Evolutionary conservation across 1,140 invertebrate species (phyloP), one percentile per base, ranked within the genome.

Genomic region (Aphis craccivora): DNA sequence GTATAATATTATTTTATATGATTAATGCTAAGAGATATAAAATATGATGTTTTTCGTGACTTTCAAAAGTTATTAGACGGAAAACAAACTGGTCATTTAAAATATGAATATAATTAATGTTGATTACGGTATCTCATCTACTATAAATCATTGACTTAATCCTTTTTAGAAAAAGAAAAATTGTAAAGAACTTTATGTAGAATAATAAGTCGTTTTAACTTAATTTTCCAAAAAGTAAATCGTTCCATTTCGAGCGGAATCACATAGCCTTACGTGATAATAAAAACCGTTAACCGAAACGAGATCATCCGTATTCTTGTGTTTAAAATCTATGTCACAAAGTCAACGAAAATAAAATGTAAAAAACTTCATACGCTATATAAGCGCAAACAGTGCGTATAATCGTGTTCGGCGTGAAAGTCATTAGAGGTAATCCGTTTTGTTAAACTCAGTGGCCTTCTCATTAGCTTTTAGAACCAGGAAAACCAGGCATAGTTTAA

Each of bases 401-500:
- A 45, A 87, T 45, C 25, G 84, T 30, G 40, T 87, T 87, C 30
- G 18, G 45, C 25, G 40, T n/a, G 30, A 88, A 48, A 23, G 86
- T 48, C 86, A 48, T 48, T 88, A 88, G 43, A 88, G 37, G 25
- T 88, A 88, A 88, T 88, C 45, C 86, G 45, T 48, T 88, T 48
- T 48, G 45, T 88, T 48, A 48, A 88, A n/a, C 43, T 88, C 45
- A n/a, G 86, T n/a, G 45, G 25, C 45, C 86, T 88, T 48, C 37
- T 88, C 86, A 48, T 88, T 88, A 88, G 86, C 43, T 88, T 88
- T 88, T 45, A 48, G 45, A 48, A 88, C 30, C 23, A 48, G 22
- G 25, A 83, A 83, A 22, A 83, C 40, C 23, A 86, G 40, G 40
- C 25, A 40, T 86, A 86, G 40, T 45, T 30, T 86, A 86, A 86